Percentiles rank a stretch among this genome's conserved stretches.
phyloP scores from a whole-genome alignment of 2,113 vertebrate species.

The Macquaria australasica region DNA sequence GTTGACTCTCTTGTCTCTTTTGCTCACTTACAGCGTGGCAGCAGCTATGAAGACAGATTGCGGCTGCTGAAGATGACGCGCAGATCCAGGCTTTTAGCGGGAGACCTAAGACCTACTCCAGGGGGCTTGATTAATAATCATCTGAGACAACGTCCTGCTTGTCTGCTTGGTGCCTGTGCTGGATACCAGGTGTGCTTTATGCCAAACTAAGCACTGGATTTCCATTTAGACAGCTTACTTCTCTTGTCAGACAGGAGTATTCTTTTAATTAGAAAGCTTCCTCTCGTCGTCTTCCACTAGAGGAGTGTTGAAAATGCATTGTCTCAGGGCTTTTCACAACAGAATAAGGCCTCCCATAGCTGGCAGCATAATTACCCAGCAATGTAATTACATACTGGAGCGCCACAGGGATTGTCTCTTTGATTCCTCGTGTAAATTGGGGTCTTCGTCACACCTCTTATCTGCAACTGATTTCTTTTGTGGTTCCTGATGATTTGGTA shows the following conservation, averaged over 20 bases:
- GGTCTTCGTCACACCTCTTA: constrained; percentile 73
- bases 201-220: constrained; percentile 73
- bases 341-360: constrained; percentile 70
- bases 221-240: constrained; percentile 81
- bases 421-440: constrained; percentile 79
- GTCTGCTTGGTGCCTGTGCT: constrained; percentile 42
- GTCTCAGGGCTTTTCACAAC: constrained; percentile 78
- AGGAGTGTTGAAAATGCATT: constrained; percentile 70
- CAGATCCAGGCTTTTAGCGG: constrained; percentile 40
- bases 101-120: constrained; percentile 39
- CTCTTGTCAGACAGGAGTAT: constrained; percentile 63
- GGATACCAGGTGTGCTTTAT: constrained; percentile 67
- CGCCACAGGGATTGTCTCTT: constrained; percentile 76
- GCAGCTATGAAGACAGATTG: constrained; percentile 61
- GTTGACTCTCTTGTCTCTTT: constrained; percentile 31
- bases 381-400: constrained; percentile 83
- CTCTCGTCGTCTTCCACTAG: constrained; percentile 48
- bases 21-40: constrained; percentile 31
- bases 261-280: constrained; percentile 80
- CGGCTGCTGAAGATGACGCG: neutral
- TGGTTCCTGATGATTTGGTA: constrained; percentile 53
- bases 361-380: constrained; percentile 80
- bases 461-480: constrained; percentile 73
- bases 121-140: constrained; percentile 76
- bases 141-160: constrained; percentile 50